Conservation (phyloP, 2,888 invertebrate genomes). For the Colletes collaris region DNA sequence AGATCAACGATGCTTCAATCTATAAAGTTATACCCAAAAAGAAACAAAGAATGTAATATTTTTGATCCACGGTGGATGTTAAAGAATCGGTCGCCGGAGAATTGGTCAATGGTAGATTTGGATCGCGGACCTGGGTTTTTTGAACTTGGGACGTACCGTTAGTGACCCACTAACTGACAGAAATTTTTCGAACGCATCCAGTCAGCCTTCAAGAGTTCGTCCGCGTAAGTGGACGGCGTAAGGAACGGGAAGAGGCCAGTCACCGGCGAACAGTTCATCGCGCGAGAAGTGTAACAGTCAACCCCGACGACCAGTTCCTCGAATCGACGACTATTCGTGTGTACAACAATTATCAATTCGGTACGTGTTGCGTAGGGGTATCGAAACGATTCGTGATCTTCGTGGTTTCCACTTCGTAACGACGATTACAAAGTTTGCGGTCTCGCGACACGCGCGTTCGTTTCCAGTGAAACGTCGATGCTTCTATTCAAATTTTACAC, state of each 20-base stretch:
- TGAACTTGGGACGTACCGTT: slow-evolving; percentile 81
- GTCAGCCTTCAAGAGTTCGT: slow-evolving; percentile 64
- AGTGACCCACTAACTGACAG: slow-evolving; percentile 81
- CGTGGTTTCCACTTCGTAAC: background rate
- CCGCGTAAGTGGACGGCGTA: slow-evolving; percentile 38
- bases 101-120: slow-evolving; percentile 68
- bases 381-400: slow-evolving; percentile 27
- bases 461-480: background rate
- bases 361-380: slow-evolving; percentile 29
- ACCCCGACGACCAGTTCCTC: slow-evolving; percentile 31
- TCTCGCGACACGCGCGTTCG: background rate
- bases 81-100: background rate
- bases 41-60: too few relatives aligned
- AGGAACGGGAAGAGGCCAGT: slow-evolving; percentile 66
- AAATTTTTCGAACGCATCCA: slow-evolving; percentile 73
- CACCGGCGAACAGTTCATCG: slow-evolving; percentile 67
- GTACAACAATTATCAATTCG: slow-evolving; percentile 25
- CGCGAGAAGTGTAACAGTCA: slow-evolving; percentile 63
- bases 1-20: too few relatives aligned
- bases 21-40: too few relatives aligned
- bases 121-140: slow-evolving; percentile 76
- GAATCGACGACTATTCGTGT: slow-evolving; percentile 35
- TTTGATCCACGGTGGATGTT: background rate
- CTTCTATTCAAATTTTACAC: background rate
- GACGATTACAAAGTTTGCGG: background rate